A percentile compares a stretch with the other conserved stretches of the same genome.
Conservation (phyloP, 37 sponge, comb jelly and placozoan species). For the Aphrocallistes beatrix region DNA sequence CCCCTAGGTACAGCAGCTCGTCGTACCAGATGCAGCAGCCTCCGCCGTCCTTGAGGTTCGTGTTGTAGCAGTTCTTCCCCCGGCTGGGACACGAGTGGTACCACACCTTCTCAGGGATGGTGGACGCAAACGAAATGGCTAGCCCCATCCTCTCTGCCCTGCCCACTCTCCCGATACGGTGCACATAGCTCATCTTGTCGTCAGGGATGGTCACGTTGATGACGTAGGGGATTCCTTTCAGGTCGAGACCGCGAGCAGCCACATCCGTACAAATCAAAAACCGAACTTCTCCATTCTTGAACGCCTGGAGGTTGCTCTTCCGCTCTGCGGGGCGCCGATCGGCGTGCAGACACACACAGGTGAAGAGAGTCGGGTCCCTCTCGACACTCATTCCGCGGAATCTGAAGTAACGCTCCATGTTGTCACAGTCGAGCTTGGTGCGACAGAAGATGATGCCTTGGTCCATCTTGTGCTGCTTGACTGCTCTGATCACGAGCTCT, state of each 20-base stretch:
- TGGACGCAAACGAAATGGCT: conserved; percentile 77
- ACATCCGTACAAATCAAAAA: conserved; percentile 96
- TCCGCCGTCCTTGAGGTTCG: conserved; percentile 59
- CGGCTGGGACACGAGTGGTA: conserved; percentile 81
- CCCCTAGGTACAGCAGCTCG: conserved; percentile 53
- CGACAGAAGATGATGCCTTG: conserved; percentile 92
- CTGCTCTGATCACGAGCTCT: conserved; percentile 69
- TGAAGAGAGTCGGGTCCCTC: conserved; percentile 23
- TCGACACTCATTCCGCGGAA: conserved; percentile 22
- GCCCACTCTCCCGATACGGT: conserved; percentile 84
- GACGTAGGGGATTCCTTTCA: conserved; percentile 86
- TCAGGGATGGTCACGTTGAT: conserved; percentile 91
- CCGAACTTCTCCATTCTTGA: conserved; percentile 72
- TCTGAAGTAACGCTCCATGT: conserved; percentile 64
- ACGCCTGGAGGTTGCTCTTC: conserved; percentile 61
- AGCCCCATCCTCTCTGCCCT: conserved; percentile 91
- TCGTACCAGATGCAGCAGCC: conserved; percentile 98
- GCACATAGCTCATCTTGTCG: conserved; percentile 86
- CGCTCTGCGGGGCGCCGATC: conserved; percentile 77
- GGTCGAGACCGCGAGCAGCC: conserved; percentile 89
- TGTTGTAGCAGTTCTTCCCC: conserved; percentile 78
- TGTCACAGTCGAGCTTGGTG: conserved; percentile 96
- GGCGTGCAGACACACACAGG: conserved; percentile 91
- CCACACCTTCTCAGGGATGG: conserved; percentile 90
- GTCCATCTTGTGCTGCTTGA: conserved; percentile 76